These are phyloP conservation scores for Threskiornis aethiopicus DNA, from an alignment of 2,797 vertebrate genomes.

Conservation along the genomic window DNA sequence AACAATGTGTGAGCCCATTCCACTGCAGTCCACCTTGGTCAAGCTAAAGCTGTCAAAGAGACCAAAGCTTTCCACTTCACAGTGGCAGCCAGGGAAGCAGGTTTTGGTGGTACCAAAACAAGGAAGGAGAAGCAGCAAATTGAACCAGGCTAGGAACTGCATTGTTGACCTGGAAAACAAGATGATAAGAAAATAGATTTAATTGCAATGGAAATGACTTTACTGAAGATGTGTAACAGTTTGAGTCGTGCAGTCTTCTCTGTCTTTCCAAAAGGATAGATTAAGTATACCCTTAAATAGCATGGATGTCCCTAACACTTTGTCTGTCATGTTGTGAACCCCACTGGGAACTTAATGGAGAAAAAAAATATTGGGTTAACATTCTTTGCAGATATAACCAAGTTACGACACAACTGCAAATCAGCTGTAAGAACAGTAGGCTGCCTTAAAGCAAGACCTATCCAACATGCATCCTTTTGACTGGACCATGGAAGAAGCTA, in stretches of 20 bases:
- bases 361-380: neutral
- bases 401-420: neutral
- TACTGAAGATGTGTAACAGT: neutral
- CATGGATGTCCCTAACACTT: neutral
- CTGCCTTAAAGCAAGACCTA: neutral
- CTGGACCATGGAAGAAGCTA: neutral
- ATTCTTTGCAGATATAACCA: neutral
- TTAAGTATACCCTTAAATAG: neutral
- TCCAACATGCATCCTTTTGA: neutral
- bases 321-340: neutral
- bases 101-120: conserved; percentile 74
- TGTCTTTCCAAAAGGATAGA: neutral
- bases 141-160: conserved; percentile 75
- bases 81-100: conserved; percentile 90
- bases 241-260: neutral
- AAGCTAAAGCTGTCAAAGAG: conserved; percentile 97
- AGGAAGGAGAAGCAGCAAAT: conserved; percentile 73
- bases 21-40: conserved; percentile 91
- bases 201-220: neutral
- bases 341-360: neutral
- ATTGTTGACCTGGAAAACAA: conserved; percentile 75
- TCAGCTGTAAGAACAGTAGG: neutral
- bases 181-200: neutral
- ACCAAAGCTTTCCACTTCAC: conserved; percentile 94
- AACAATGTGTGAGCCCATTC: conserved; percentile 82